Percentiles rank a stretch among this genome's conserved stretches.
phyloP scores from a whole-genome alignment of 30 jellyfish, hydroid and myxozoan species.

The Pelagia noctiluca region DNA sequence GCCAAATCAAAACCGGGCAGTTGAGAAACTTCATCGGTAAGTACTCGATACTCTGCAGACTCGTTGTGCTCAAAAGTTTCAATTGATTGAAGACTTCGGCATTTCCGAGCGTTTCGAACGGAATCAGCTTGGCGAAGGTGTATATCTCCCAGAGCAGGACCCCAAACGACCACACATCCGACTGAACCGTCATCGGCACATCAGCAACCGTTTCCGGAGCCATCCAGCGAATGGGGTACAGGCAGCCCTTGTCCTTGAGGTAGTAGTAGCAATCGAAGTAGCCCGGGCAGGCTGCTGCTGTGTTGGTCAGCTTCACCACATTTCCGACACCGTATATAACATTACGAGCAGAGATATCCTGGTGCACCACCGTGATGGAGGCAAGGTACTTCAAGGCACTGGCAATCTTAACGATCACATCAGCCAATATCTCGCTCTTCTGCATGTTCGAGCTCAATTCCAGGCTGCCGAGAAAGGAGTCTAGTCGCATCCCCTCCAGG shows the following conservation, averaged over 20 bases:
- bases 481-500: conserved; percentile 80
- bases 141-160: conserved; percentile 85
- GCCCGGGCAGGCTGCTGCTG: conserved; percentile 87
- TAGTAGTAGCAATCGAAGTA: conserved; percentile 82
- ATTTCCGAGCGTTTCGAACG: conserved; percentile 64
- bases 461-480: conserved; percentile 57
- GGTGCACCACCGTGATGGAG: conserved; percentile 66
- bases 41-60: conserved; percentile 46
- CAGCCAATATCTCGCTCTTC: conserved; percentile 65
- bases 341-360: conserved; percentile 77
- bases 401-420: conserved; percentile 61
- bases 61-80: conserved; percentile 35
- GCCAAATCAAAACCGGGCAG: conserved; percentile 65
- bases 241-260: conserved; percentile 64
- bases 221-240: conserved; percentile 87
- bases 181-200: conserved; percentile 46
- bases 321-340: conserved; percentile 69
- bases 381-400: conserved; percentile 76
- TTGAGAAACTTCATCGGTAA: conserved; percentile 69
- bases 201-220: conserved; percentile 77
- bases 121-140: conserved; percentile 68
- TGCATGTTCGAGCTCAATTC: conserved; percentile 51
- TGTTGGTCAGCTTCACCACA: conserved; percentile 74
- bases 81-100: conserved; percentile 61
- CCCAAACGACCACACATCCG: conserved; percentile 86